Conservation (phyloP, 1,140 invertebrate species). For the Hyphantria cunea region DNA sequence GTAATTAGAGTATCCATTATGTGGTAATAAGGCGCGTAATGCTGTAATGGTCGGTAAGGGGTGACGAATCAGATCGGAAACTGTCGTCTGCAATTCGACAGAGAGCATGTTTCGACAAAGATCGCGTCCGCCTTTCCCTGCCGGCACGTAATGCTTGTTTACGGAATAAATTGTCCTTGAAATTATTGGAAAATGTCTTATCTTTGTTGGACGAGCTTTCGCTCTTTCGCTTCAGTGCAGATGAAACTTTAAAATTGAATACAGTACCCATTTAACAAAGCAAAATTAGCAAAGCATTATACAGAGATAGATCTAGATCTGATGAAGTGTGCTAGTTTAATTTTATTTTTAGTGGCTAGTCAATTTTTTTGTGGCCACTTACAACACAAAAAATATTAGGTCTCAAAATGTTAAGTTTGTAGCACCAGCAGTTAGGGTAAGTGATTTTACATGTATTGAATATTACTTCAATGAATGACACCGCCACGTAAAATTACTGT, state of each 20-base stretch:
- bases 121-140: constrained; percentile 28
- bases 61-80: constrained; percentile 29
- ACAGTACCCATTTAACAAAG: not conserved
- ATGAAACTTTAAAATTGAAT: not conserved
- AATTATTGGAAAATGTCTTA: constrained; percentile 23
- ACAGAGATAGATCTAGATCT: no score
- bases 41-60: constrained; percentile 4
- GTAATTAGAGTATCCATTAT: constrained; percentile 8
- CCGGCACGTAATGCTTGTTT: constrained; percentile 23
- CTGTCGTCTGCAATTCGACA: constrained; percentile 18
- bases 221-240: not conserved
- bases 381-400: no score
- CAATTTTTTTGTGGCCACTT: no score
- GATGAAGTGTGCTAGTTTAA: no score
- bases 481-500: constrained; percentile 7
- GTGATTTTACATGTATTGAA: no score
- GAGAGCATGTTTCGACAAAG: constrained; percentile 7
- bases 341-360: no score
- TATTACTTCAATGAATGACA: no score
- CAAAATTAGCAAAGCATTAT: no score
- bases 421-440: no score
- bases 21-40: constrained; percentile 20
- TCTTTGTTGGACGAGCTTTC: constrained; percentile 6
- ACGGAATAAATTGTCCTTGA: constrained; percentile 29
- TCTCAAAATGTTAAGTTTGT: no score